phyloP scores from a whole-genome alignment of 2,797 vertebrate genomes.

The Sparus aurata region DNA sequence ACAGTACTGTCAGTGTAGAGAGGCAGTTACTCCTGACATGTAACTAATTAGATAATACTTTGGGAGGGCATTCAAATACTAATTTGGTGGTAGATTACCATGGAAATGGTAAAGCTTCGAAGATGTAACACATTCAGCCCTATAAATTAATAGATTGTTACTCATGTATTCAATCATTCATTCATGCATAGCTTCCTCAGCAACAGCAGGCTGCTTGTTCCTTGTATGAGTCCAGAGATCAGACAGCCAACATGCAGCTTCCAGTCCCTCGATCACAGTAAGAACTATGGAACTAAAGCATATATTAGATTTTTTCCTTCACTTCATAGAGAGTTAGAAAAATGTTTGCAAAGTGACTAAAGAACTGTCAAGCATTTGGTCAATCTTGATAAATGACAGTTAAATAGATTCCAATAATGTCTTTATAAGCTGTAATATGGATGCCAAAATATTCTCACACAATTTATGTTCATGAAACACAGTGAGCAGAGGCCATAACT shows the following conservation, averaged over 20 bases:
- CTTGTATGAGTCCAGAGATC: slow-evolving; percentile 33
- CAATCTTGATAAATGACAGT: not conserved
- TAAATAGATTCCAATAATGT: not conserved
- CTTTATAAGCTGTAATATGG: too few species aligned
- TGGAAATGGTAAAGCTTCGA: too few species aligned
- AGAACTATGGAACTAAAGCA: slow-evolving; percentile 18
- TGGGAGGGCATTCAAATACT: too few species aligned
- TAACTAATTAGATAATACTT: too few species aligned
- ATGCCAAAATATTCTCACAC: not conserved
- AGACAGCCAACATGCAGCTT: slow-evolving; percentile 38
- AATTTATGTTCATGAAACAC: not conserved
- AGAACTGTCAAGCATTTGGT: not conserved
- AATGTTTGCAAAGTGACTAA: not conserved
- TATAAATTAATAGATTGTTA: not conserved
- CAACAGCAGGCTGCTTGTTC: slow-evolving; percentile 52
- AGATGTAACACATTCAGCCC: too few species aligned
- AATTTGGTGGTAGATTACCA: too few species aligned
- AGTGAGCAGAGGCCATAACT: not conserved
- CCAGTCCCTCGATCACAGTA: slow-evolving; percentile 58
- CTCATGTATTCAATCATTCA: slow-evolving; percentile 2
- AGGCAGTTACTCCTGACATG: too few species aligned
- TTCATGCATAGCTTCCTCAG: not conserved
- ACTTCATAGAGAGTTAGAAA: not conserved
- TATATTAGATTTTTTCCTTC: not conserved
- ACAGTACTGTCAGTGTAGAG: too few species aligned